Base-by-base conservation (phyloP, 2,797 vertebrate species). In the Sebastiscus albofasciatus region DNA sequence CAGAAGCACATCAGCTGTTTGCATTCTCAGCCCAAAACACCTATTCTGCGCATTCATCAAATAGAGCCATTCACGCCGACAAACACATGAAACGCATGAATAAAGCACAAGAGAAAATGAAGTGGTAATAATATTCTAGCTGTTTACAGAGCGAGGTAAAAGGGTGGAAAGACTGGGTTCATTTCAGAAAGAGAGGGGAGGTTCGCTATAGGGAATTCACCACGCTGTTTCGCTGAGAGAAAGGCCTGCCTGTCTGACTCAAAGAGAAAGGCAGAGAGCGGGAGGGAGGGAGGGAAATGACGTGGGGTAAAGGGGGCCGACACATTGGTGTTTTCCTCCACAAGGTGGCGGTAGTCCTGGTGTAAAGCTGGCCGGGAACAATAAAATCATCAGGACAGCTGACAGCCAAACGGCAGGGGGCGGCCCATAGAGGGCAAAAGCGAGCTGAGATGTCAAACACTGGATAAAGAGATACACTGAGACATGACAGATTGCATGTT, bases 401-500 rank as follows among this genome's bases (percentile, higher is more conserved):
- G 93, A 93, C 87, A 93, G 90, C 59, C 77, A 20, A 86, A 71
- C 90, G 85, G 90, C 84, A 60, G 87, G 87, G 61, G 88, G 82
- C 86, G 36, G 89, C 89, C 93, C 81, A 78, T 80, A 93, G 92
- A 92, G 95, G 94, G 92, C 94, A 92, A 93, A 80, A 88, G 86
- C 18, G 92, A 94, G 93, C 87, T 52, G 70, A 85, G 86, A 90
- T 91, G 94, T 95, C 91, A 90, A 83, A 92, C 86, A 67, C 39
- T 73, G 89, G 90, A 94, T 94, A 90, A 95, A 96, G 93, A 94
- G 75, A 91, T 87, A 86, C 84, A 71, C 84, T 36, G 75, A 86
- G 89, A 93, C 91, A 87, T 93, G 93, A 95, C 95, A 94, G 92
- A 94, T 84, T 87, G 90, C 90, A 84, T 85, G 89, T 88, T 94